Evolutionary conservation across 2,113 vertebrate genomes (phyloP).

Genomic region (Laterallus jamaicensis): DNA sequence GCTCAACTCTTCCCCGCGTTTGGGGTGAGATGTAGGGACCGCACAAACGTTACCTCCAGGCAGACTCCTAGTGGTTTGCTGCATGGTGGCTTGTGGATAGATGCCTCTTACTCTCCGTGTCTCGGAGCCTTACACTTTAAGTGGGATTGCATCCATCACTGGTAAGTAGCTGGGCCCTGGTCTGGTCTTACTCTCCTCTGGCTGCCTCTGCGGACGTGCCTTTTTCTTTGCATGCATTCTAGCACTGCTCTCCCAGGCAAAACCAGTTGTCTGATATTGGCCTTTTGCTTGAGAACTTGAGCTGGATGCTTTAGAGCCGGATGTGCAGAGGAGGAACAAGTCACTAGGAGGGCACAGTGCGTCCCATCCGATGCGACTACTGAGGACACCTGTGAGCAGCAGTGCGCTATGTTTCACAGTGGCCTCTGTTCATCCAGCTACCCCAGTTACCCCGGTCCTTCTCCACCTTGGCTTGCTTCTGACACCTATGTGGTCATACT

Average conservation of each 20-base stretch:
- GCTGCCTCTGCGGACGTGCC: not conserved
- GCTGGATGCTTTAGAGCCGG: accelerated
- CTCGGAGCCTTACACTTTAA: not conserved
- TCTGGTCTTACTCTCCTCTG: not conserved
- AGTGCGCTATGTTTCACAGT: accelerated
- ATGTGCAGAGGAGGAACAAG: not conserved
- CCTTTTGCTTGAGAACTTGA: not conserved
- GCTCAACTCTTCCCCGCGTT: not conserved
- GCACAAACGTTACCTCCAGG: not conserved
- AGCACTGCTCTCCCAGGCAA: not conserved
- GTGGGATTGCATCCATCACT: not conserved
- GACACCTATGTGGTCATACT: accelerated
- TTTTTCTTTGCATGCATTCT: not conserved
- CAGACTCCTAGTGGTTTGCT: accelerated
- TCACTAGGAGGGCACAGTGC: not conserved
- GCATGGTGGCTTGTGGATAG: accelerated
- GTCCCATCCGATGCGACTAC: not conserved
- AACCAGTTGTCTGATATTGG: not conserved
- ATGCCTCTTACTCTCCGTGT: not conserved
- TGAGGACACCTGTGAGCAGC: not conserved
- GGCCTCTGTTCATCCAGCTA: not conserved
- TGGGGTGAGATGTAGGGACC: not conserved
- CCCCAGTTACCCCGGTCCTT: not conserved
- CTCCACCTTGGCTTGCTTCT: not conserved
- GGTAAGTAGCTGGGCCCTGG: not conserved